Conservation (phyloP, 1,140 invertebrate species). For the Lithobius niger region DNA sequence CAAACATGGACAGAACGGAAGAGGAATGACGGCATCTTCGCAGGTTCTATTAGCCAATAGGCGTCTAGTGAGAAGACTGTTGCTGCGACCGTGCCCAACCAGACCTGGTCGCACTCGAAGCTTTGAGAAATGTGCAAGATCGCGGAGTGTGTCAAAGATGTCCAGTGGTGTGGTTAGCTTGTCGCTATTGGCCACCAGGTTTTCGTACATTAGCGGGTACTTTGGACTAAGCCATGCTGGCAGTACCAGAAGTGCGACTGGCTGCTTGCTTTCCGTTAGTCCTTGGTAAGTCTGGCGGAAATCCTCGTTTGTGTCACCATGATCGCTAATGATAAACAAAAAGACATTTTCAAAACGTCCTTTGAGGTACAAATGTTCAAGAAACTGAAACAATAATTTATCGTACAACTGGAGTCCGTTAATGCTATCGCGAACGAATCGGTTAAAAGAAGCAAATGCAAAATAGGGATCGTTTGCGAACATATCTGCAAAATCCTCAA, state of each 20-base stretch:
- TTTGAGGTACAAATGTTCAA: too few relatives aligned
- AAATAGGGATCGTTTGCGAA: too few relatives aligned
- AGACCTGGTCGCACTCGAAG: slow-evolving; percentile 12
- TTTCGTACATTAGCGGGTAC: slow-evolving; percentile 26
- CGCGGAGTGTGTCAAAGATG: slow-evolving; percentile 32
- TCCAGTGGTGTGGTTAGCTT: slow-evolving; percentile 36
- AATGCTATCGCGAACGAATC: too few relatives aligned
- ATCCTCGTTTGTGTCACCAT: slow-evolving; percentile 40
- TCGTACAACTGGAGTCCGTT: too few relatives aligned
- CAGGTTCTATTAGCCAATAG: slow-evolving; percentile 31
- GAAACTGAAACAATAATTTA: too few relatives aligned
- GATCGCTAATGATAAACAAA: slow-evolving; percentile 44
- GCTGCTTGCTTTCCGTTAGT: slow-evolving; percentile 41
- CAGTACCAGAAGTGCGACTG: slow-evolving; percentile 38
- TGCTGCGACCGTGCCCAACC: slow-evolving; percentile 24
- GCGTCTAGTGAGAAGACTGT: slow-evolving; percentile 24
- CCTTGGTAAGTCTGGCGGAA: slow-evolving; percentile 38
- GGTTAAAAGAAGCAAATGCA: too few relatives aligned
- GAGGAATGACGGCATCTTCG: slow-evolving; percentile 33
- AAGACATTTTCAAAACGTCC: too few relatives aligned
- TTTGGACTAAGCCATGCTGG: slow-evolving; percentile 33
- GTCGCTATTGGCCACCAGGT: slow-evolving; percentile 31
- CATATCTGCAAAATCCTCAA: neutral
- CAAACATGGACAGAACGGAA: slow-evolving; percentile 42
- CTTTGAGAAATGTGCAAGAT: slow-evolving; percentile 19